A percentile compares a stretch with the other conserved stretches of the same genome.
Conservation (phyloP, 2,113 vertebrate genomes). For the Herpetotheres cachinnans region DNA sequence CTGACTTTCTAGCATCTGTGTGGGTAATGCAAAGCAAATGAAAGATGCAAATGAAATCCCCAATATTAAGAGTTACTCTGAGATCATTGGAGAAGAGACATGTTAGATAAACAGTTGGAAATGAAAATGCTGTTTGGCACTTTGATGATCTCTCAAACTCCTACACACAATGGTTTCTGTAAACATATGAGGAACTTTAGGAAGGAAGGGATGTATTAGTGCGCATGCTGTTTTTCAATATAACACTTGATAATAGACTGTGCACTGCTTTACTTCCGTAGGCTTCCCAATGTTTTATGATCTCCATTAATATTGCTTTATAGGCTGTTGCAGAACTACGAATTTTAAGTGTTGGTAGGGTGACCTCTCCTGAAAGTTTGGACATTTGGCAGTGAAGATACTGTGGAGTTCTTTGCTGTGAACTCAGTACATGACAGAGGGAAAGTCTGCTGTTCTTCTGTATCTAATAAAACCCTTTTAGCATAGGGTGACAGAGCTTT, state of each 20-base stretch:
- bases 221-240: neutral
- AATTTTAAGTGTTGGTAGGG: neutral
- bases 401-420: neutral
- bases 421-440: neutral
- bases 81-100: neutral
- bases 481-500: neutral
- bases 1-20: neutral
- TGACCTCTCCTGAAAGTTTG: neutral
- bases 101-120: neutral
- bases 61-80: neutral
- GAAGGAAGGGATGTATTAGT: neutral
- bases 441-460: neutral
- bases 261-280: neutral
- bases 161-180: neutral
- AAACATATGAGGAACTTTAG: neutral
- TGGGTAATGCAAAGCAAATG: neutral
- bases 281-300: neutral
- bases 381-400: neutral
- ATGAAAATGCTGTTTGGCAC: neutral
- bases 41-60: fast-evolving
- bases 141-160: neutral
- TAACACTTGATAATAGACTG: neutral
- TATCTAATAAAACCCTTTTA: neutral
- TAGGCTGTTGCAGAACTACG: neutral
- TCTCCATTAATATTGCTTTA: neutral